These are phyloP conservation scores for Orthosia gothica DNA, from an alignment of 2,888 invertebrate genomes.

Conservation along the genomic window DNA sequence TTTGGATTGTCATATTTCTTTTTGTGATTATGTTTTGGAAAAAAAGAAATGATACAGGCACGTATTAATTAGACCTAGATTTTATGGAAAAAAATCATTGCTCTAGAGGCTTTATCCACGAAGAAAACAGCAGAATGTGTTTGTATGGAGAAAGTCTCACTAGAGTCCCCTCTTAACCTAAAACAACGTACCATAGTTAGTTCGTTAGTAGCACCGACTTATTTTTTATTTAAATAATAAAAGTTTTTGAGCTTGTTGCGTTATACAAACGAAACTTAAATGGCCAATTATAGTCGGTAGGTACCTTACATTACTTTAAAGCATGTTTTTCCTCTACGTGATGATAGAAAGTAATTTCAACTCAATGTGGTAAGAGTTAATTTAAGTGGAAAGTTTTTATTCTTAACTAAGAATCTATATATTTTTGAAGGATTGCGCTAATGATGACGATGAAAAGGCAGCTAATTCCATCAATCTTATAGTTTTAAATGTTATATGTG, in stretches of 20 bases:
- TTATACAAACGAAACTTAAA: constrained; percentile 21
- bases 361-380: neutral
- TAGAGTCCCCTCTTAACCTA: too few relatives aligned
- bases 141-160: too few relatives aligned
- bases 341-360: neutral
- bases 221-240: constrained; percentile 15
- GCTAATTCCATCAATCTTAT: neutral
- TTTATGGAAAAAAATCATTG: too few relatives aligned
- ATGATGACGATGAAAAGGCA: constrained; percentile 5
- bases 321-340: neutral
- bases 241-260: constrained; percentile 11
- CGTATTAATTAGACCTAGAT: too few relatives aligned
- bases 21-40: too few relatives aligned
- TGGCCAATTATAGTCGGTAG: constrained; percentile 12
- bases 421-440: constrained; percentile 4
- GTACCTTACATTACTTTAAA: neutral
- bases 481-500: neutral
- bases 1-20: too few relatives aligned
- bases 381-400: neutral
- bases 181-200: neutral
- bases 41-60: too few relatives aligned
- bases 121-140: too few relatives aligned
- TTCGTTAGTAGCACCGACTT: neutral
- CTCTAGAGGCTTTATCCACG: too few relatives aligned
- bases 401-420: neutral